Percentiles rank a stretch among this genome's conserved stretches.
phyloP scores from a whole-genome alignment of 2,797 vertebrate genomes.

The Tenualosa ilisha region DNA sequence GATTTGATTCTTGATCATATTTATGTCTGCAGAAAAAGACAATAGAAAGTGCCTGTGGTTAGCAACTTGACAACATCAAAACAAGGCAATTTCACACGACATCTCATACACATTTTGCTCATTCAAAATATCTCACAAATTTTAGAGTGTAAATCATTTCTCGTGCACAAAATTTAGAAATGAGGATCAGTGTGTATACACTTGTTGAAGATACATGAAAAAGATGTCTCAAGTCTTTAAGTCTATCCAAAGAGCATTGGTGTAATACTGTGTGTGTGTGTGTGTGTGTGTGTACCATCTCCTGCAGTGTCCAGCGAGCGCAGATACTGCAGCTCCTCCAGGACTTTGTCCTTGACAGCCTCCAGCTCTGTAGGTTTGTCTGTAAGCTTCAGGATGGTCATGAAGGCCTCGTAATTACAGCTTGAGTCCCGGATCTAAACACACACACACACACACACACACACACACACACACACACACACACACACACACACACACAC shows the following conservation, averaged over 20 bases:
- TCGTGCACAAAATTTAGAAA: background rate
- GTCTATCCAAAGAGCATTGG: too few relatives aligned
- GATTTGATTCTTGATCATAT: constrained; percentile 99
- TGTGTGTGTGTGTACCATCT: constrained; percentile 79
- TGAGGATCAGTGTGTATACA: too few relatives aligned
- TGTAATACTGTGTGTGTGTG: constrained; percentile 44
- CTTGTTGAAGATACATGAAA: too few relatives aligned
- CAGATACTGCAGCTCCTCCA: constrained; percentile 95
- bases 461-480: constrained; percentile 46
- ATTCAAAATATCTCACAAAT: background rate
- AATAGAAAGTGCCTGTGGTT: background rate
- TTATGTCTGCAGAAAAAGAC: constrained; percentile 86
- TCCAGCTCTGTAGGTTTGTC: constrained; percentile 92
- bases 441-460: constrained; percentile 37
- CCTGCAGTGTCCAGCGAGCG: constrained; percentile 96
- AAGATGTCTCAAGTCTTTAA: too few relatives aligned
- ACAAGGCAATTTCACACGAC: background rate
- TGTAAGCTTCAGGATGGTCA: constrained; percentile 98
- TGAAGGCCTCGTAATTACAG: constrained; percentile 99
- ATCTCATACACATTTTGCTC: background rate
- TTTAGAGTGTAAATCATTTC: background rate
- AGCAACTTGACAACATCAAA: background rate
- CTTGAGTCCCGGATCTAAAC: constrained; percentile 93
- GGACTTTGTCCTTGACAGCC: constrained; percentile 95
- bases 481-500: constrained; percentile 45